These are phyloP conservation scores for Tetropium fuscum DNA, from an alignment of 2,888 invertebrate species.

Conservation along the genomic window DNA sequence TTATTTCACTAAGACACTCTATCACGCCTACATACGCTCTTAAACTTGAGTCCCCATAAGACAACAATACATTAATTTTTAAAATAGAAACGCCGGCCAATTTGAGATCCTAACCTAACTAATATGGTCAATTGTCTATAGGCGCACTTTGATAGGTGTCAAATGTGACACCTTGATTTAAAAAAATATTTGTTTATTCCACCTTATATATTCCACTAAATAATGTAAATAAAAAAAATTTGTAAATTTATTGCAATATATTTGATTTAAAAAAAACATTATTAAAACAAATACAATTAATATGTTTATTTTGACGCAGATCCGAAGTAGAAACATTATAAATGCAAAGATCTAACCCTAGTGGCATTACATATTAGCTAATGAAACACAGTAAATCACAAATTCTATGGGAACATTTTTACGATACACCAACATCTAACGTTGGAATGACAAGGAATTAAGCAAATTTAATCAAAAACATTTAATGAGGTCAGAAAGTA, in stretches of 20 bases:
- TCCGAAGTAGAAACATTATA: conserved; percentile 59
- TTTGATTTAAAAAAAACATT: conserved; percentile 10
- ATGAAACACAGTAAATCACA: conserved; percentile 48
- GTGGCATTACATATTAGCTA: conserved; percentile 46
- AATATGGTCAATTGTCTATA: too few species aligned
- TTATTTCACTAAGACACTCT: too few species aligned
- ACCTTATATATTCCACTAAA: too few species aligned
- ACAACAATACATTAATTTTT: too few species aligned
- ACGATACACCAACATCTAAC: conserved; percentile 53
- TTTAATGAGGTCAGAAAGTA: conserved; percentile 29
- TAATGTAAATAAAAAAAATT: too few species aligned
- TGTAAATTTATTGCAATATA: conserved; percentile 21
- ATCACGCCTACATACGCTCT: too few species aligned
- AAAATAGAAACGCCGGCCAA: too few species aligned
- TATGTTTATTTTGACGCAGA: conserved; percentile 49
- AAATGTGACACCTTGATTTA: too few species aligned
- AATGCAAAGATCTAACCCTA: conserved; percentile 58
- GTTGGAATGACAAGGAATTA: conserved; percentile 51
- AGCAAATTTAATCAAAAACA: conserved; percentile 36
- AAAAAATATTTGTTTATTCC: too few species aligned
- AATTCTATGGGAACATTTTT: conserved; percentile 49
- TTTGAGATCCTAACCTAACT: too few species aligned
- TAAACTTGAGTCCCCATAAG: too few species aligned
- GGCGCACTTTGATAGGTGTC: too few species aligned
- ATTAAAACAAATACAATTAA: conserved; percentile 33